phyloP scores from a whole-genome alignment of 2,888 invertebrate genomes.

The Cataglyphis livida region DNA sequence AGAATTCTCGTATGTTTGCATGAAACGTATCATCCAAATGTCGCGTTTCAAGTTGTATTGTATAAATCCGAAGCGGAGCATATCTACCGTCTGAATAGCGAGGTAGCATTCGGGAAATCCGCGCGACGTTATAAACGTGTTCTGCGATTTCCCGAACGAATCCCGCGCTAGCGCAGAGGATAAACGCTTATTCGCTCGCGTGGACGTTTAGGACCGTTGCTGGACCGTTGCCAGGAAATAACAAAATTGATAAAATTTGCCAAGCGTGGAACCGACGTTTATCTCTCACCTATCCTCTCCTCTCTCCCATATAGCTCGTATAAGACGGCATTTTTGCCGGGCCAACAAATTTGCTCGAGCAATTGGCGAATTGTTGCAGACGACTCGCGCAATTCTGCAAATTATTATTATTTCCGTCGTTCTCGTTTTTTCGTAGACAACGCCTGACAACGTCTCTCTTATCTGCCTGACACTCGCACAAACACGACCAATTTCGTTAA shows the following conservation, averaged over 20 bases:
- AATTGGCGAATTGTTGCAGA: constrained; percentile 77
- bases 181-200: constrained; percentile 43
- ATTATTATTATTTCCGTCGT: constrained; percentile 53
- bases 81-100: constrained; percentile 26
- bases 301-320: constrained; percentile 30
- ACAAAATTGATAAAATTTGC: constrained; percentile 80
- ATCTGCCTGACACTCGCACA: neutral
- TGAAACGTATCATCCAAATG: constrained; percentile 45
- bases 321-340: constrained; percentile 74
- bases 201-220: constrained; percentile 43
- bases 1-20: neutral
- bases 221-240: constrained; percentile 78
- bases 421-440: neutral
- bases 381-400: constrained; percentile 20
- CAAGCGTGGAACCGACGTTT: constrained; percentile 68
- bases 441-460: neutral
- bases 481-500: constrained; percentile 2
- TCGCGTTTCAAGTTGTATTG: constrained; percentile 39
- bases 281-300: constrained; percentile 26
- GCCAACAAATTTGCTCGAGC: constrained; percentile 75
- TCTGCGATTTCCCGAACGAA: constrained; percentile 51
- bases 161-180: constrained; percentile 36
- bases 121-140: constrained; percentile 46
- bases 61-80: constrained; percentile 33
- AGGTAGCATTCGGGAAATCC: constrained; percentile 49